Evolutionary conservation across 2,113 vertebrate species (phyloP).

Genomic region (Cervus canadensis): DNA sequence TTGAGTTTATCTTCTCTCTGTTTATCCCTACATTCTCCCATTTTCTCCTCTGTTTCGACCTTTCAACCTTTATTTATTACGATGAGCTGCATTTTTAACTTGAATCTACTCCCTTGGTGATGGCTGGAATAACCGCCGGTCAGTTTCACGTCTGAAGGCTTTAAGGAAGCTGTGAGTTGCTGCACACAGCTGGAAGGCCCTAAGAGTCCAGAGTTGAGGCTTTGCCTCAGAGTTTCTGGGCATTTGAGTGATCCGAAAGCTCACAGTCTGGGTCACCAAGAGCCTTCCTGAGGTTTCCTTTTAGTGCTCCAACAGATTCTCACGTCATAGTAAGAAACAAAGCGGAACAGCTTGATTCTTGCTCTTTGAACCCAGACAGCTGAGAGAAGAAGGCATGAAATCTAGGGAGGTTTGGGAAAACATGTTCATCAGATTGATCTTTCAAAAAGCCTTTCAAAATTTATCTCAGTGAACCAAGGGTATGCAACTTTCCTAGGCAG

Average conservation of each 20-base stretch:
- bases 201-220: background rate
- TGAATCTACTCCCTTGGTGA: constrained; percentile 65
- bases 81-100: constrained; percentile 67
- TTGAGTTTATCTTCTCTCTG: constrained; percentile 12
- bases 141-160: constrained; percentile 67
- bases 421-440: background rate
- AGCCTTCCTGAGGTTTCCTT: background rate
- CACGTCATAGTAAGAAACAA: background rate
- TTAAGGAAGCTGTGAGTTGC: constrained; percentile 46
- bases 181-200: constrained; percentile 48
- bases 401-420: background rate
- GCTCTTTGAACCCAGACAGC: background rate
- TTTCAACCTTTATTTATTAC: constrained; percentile 44
- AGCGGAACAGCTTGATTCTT: background rate
- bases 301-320: background rate
- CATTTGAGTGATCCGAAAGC: background rate
- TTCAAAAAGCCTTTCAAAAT: background rate
- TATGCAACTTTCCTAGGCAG: background rate
- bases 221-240: background rate
- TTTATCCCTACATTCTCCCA: background rate
- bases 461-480: background rate
- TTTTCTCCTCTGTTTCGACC: background rate
- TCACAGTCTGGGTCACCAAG: background rate
- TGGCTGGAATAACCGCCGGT: constrained; percentile 27
- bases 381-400: background rate